Evolutionary conservation across 2,113 vertebrate species (phyloP).

Genomic region (Anolis sagrei): DNA sequence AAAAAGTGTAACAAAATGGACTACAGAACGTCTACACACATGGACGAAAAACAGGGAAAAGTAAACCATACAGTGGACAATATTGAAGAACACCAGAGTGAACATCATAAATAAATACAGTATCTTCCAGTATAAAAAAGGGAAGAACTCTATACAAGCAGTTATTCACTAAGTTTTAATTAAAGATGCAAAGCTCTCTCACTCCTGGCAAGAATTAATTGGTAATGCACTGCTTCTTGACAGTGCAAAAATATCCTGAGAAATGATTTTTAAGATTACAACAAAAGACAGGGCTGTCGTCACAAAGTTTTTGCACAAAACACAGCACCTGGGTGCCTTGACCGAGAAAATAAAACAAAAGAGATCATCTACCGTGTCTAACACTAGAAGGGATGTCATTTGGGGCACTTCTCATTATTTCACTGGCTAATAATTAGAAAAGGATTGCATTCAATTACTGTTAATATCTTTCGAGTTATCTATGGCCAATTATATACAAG

Average conservation of each 20-base stretch:
- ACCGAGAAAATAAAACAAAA: conserved; percentile 55
- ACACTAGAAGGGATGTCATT: conserved; percentile 69
- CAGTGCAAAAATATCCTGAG: conserved; percentile 83
- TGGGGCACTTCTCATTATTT: conserved; percentile 75
- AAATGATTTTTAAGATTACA: conserved; percentile 81
- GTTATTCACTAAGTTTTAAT: conserved; percentile 68
- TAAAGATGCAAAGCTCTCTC: conserved; percentile 78
- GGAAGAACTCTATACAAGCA: conserved; percentile 76
- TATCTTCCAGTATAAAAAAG: conserved; percentile 75
- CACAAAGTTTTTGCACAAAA: conserved; percentile 82
- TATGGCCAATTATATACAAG: conserved; percentile 81
- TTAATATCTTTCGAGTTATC: conserved; percentile 77
- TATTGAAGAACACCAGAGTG: conserved; percentile 76
- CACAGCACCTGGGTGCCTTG: conserved; percentile 70
- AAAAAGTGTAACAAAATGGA: conserved; percentile 75
- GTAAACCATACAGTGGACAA: conserved; percentile 76
- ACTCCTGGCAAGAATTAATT: conserved; percentile 81
- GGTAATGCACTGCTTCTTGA: conserved; percentile 73
- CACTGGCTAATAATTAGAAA: conserved; percentile 69
- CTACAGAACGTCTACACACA: conserved; percentile 78
- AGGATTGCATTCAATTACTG: conserved; percentile 75
- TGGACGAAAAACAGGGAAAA: conserved; percentile 72
- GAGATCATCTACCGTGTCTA: conserved; percentile 70
- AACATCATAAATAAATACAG: conserved; percentile 70
- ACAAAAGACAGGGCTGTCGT: conserved; percentile 80